Conservation (phyloP, 2,797 vertebrate species). For the Manis pentadactyla region DNA sequence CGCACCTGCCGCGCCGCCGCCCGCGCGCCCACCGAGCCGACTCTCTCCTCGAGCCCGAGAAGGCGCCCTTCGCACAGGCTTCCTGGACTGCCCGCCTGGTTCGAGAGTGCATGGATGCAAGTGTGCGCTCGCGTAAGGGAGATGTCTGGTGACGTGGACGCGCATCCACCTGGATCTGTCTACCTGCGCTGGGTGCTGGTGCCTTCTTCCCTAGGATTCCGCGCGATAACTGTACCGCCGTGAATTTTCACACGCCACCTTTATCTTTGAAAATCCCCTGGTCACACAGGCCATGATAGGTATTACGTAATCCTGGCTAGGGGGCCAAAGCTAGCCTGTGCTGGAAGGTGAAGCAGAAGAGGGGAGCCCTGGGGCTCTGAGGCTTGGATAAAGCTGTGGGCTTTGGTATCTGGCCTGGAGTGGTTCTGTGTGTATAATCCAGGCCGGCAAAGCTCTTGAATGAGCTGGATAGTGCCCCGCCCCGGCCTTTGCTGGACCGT, state of each 20-base stretch:
- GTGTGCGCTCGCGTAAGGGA: not conserved
- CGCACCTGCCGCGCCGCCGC: not conserved
- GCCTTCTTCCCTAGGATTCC: not conserved
- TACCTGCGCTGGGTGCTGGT: not conserved
- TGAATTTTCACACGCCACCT: not conserved
- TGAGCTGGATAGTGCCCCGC: not conserved
- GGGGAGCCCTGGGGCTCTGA: no score
- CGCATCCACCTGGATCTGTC: not conserved
- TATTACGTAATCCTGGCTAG: constrained; percentile 61
- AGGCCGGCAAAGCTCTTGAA: not conserved
- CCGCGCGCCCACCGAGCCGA: not conserved
- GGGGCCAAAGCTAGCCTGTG: not conserved
- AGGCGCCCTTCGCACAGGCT: not conserved
- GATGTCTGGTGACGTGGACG: not conserved
- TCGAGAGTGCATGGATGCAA: not conserved
- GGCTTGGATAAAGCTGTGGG: not conserved
- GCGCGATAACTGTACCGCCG: not conserved
- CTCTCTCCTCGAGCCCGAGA: not conserved
- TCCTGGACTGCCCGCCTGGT: not conserved
- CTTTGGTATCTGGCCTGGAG: not conserved
- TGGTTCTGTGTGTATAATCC: not conserved
- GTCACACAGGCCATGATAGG: not conserved
- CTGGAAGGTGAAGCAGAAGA: not conserved
- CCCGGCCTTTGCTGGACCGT: not conserved
- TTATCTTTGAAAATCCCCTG: not conserved